These are phyloP conservation scores for Dusona sp. DNA, from an alignment of 2,888 invertebrate genomes.

Conservation along the genomic window DNA sequence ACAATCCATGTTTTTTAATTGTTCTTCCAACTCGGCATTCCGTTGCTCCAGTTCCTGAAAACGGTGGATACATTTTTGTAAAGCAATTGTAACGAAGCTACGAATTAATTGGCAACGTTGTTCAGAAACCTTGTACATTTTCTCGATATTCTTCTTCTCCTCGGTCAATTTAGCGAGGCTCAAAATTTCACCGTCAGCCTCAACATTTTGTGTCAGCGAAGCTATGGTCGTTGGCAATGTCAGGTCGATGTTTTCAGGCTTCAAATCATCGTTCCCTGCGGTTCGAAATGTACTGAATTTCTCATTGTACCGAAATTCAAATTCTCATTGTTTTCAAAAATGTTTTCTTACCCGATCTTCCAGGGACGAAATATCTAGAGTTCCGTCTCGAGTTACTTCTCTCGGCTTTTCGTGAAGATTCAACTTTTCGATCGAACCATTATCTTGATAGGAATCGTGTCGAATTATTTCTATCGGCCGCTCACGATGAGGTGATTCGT, in stretches of 20 bases:
- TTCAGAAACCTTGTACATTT: constrained; percentile 66
- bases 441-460: neutral
- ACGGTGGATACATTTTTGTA: constrained; percentile 10
- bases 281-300: constrained; percentile 63
- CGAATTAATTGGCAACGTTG: neutral
- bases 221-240: neutral
- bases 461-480: constrained; percentile 1
- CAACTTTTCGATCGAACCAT: neutral
- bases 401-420: constrained; percentile 1
- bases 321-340: neutral
- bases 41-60: constrained; percentile 72
- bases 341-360: constrained; percentile 56
- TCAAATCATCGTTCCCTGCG: constrained; percentile 28
- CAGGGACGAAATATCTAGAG: neutral
- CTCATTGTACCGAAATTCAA: constrained; percentile 25
- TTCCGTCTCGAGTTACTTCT: constrained; percentile 14
- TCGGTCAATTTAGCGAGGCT: neutral
- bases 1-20: constrained; percentile 70
- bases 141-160: constrained; percentile 50
- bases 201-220: constrained; percentile 23
- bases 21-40: constrained; percentile 70
- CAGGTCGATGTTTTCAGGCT: constrained; percentile 25
- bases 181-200: neutral
- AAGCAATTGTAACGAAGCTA: neutral
- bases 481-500: constrained; percentile 11